Conservation (phyloP, 2,113 vertebrate species). For the Peromyscus maniculatus region DNA sequence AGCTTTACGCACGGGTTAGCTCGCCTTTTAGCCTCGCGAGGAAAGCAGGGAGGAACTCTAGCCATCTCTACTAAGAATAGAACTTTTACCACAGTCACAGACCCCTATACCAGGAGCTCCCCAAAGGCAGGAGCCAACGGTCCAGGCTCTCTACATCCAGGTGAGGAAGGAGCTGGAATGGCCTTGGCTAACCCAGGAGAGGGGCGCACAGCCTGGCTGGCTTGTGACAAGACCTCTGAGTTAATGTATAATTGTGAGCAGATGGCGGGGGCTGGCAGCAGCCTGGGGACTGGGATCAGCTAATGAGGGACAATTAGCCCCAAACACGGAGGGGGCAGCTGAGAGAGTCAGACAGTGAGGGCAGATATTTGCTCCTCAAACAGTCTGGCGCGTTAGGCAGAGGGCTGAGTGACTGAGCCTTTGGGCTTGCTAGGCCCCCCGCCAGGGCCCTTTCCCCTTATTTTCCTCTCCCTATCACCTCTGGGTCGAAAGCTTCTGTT, state of each 20-base stretch:
- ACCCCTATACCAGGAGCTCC: not conserved
- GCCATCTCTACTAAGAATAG: not conserved
- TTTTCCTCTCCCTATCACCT: constrained; percentile 48
- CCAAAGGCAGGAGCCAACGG: constrained; percentile 15
- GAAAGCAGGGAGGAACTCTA: constrained; percentile 28
- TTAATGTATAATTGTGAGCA: constrained; percentile 97
- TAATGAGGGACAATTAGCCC: constrained; percentile 98
- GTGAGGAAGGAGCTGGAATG: not conserved
- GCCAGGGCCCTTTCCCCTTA: constrained; percentile 34
- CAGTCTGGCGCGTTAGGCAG: constrained; percentile 87
- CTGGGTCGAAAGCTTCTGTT: constrained; percentile 79
- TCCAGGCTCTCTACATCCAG: constrained; percentile 8
- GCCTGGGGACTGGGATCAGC: constrained; percentile 86
- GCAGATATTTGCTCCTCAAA: constrained; percentile 97
- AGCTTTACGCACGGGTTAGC: constrained; percentile 80
- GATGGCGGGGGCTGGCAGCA: constrained; percentile 93
- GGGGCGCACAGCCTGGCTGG: constrained; percentile 80
- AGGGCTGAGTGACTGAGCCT: constrained; percentile 73
- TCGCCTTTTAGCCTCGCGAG: not conserved
- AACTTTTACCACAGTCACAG: not conserved
- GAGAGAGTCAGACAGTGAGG: constrained; percentile 83
- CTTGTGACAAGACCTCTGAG: constrained; percentile 83
- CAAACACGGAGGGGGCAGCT: constrained; percentile 87
- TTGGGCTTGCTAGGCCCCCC: constrained; percentile 67
- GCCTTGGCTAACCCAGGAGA: constrained; percentile 50